Conservation (phyloP, 2,888 invertebrate species). For the Hirtodrosophila histrioides region DNA sequence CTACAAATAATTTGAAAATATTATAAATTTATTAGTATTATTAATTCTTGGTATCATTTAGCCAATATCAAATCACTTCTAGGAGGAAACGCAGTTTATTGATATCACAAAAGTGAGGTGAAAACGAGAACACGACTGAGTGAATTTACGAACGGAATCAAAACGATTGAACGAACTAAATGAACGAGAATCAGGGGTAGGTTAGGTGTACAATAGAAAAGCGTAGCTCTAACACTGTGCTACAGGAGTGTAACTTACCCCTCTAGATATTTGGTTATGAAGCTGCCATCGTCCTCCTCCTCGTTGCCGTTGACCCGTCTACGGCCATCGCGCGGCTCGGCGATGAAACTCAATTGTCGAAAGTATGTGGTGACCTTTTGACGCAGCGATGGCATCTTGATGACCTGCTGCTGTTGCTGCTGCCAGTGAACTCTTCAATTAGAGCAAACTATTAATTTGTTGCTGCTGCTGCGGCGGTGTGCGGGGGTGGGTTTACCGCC, state of each 20-base stretch:
- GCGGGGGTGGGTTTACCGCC: slow-evolving; percentile 37
- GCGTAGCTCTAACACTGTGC: too few species aligned
- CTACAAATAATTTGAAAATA: too few species aligned
- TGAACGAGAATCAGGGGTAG: too few species aligned
- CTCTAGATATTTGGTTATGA: slow-evolving; percentile 89
- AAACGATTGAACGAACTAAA: too few species aligned
- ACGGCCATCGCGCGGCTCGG: slow-evolving; percentile 86
- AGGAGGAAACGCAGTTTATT: too few species aligned
- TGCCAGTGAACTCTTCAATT: slow-evolving; percentile 44
- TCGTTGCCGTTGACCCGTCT: slow-evolving; percentile 82
- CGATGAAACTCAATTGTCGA: slow-evolving; percentile 89
- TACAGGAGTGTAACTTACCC: slow-evolving; percentile 85
- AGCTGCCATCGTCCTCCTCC: slow-evolving; percentile 87
- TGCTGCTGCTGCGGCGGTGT: not conserved
- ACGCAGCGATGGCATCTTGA: slow-evolving; percentile 88
- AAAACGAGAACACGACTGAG: too few species aligned
- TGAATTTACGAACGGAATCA: too few species aligned
- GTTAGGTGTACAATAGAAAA: too few species aligned
- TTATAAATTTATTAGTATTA: too few species aligned
- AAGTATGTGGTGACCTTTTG: slow-evolving; percentile 90
- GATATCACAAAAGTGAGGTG: too few species aligned
- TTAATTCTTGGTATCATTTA: too few species aligned
- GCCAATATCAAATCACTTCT: too few species aligned
- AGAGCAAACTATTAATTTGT: slow-evolving; percentile 45
- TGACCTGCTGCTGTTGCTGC: slow-evolving; percentile 17